phyloP scores from a whole-genome alignment of 2,113 vertebrate species.

The Leptodactylus fuscus region DNA sequence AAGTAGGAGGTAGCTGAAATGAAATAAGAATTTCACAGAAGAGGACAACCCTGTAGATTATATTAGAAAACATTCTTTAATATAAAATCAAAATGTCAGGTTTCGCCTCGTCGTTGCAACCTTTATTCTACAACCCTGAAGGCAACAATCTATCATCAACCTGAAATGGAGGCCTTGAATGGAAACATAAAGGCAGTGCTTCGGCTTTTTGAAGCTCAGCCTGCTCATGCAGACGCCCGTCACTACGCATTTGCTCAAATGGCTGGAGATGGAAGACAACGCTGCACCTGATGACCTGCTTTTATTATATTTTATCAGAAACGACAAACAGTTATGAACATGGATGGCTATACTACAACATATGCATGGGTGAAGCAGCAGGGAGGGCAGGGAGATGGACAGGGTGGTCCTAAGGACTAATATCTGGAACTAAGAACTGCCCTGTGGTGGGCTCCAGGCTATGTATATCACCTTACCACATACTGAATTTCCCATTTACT shows the following conservation, averaged over 20 bases:
- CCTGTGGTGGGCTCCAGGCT: neutral
- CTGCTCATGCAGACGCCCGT: neutral
- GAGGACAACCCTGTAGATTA: neutral
- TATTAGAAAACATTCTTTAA: neutral
- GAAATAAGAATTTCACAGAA: neutral
- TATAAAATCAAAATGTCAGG: neutral
- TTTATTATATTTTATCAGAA: slow-evolving; percentile 1
- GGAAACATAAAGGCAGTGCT: neutral
- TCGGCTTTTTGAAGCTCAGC: neutral
- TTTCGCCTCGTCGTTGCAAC: neutral
- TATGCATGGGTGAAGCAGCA: neutral
- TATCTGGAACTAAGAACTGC: slow-evolving; percentile 43
- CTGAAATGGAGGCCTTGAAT: neutral
- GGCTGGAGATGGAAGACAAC: neutral
- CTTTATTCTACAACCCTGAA: neutral
- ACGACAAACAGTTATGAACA: slow-evolving; percentile 23
- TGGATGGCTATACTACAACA: slow-evolving; percentile 10
- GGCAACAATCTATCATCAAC: neutral
- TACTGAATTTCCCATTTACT: slow-evolving; percentile 58
- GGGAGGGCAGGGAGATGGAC: neutral
- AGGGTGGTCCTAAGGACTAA: slow-evolving; percentile 30
- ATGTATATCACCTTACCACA: slow-evolving; percentile 53
- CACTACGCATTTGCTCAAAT: slow-evolving; percentile 22
- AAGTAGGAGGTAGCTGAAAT: neutral
- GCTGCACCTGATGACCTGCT: slow-evolving; percentile 20